Conservation (phyloP, 2,888 invertebrate genomes). For the Conomelus anceps region DNA sequence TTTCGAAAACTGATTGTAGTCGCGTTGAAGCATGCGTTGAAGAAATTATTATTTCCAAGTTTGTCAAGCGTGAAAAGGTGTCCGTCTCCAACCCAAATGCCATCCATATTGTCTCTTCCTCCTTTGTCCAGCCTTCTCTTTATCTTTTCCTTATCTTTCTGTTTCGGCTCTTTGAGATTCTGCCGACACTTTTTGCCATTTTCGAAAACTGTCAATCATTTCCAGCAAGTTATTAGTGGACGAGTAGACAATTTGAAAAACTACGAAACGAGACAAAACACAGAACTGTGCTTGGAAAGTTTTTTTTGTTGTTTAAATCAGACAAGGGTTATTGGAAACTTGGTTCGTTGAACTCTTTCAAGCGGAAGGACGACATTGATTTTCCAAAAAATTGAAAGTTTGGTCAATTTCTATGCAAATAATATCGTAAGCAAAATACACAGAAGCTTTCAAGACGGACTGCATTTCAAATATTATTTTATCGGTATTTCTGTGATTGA, state of each 20-base stretch:
- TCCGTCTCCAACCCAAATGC: background rate
- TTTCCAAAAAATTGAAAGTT: too few species aligned
- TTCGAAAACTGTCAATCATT: background rate
- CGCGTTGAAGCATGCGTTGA: background rate
- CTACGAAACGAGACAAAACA: background rate
- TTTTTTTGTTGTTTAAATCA: background rate
- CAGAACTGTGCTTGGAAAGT: background rate
- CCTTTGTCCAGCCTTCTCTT: background rate
- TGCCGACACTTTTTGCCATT: background rate
- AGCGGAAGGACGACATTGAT: too few species aligned
- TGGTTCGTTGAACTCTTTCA: background rate
- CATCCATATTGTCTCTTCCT: background rate
- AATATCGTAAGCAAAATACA: too few species aligned
- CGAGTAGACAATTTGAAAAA: background rate
- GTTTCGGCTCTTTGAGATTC: background rate
- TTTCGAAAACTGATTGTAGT: background rate
- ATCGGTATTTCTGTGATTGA: too few species aligned
- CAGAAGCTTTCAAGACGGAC: too few species aligned
- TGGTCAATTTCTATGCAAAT: too few species aligned
- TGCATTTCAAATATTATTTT: too few species aligned
- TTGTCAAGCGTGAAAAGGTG: background rate
- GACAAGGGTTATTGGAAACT: background rate
- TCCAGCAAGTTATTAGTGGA: background rate
- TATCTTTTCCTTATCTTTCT: background rate
- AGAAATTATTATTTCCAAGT: background rate